Evolutionary conservation across 1,140 invertebrate genomes (phyloP), one percentile per base, ranked within the genome.

Genomic region (Bombus terrestris): DNA sequence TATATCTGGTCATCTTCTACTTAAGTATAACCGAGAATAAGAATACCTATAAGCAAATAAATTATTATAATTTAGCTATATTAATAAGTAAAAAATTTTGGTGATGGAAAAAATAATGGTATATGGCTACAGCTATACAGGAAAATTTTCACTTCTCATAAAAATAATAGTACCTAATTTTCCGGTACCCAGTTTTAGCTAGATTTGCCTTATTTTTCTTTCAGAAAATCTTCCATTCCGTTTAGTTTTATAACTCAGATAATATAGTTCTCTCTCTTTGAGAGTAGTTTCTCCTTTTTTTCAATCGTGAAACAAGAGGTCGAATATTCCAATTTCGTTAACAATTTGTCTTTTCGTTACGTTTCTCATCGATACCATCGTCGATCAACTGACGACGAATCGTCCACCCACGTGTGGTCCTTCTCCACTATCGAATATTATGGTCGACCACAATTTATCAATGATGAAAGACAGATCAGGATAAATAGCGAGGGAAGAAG

Each of bases 341-440:
- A 39, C 39, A 41, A 74, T 81, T 73, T 41, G 68, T 81, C 68
- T 72, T 69, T 15, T n/a, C 5, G 37, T 82, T 82, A 82, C n/a
- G 28, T 75, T 82, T 75, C 69, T 82, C 71, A 64, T 74, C 53
- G 71, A 81, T 74, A 64, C n/a, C 15, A 37, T 9, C 79, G 28
- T 53, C 69, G 68, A 72, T 81, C 66, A 47, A 71, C 3, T 13
- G 10, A 69, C 35, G 35, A 69, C 25, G 37, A 39, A 39, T 35
- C 37, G 37, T 43, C 25, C 79, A 22, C 35, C 37, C 43, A 3
- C 28, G 43, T 57, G 28, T 47, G 25, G 43, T 18, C 13, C 28
- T 37, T 53, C 32, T 47, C 39, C 3, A 28, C 22, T 10, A 32
- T 41, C 10, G 71, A 82, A 64, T 82, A 75, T 75, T 57, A 32